A percentile compares a stretch with the other conserved stretches of the same genome.
These are phyloP conservation scores for Sinosuthora webbiana DNA, from an alignment of 2,113 vertebrate genomes.

Conservation along the genomic window DNA sequence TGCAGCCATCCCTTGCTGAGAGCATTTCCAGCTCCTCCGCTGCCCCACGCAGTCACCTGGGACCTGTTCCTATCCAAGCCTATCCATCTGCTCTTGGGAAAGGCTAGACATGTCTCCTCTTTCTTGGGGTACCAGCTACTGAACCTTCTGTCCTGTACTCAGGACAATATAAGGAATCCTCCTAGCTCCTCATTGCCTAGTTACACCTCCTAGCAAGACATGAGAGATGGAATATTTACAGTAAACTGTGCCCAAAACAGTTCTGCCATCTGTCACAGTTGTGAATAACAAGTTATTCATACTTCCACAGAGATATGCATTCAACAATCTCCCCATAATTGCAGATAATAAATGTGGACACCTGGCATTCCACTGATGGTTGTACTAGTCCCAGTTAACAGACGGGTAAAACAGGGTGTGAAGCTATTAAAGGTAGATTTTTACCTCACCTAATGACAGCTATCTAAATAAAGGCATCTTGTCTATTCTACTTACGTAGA, in stretches of 20 bases:
- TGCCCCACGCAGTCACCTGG: fast-evolving
- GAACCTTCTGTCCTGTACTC: not conserved
- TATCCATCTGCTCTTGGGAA: not conserved
- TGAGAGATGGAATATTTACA: not conserved
- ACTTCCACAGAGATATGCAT: not conserved
- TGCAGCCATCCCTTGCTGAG: not conserved
- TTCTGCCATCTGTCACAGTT: not conserved
- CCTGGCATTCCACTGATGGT: not conserved
- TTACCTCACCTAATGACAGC: not conserved
- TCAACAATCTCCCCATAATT: not conserved
- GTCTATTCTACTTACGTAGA: not conserved
- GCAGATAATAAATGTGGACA: not conserved
- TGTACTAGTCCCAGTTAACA: not conserved
- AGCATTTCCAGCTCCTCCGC: not conserved
- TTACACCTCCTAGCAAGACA: not conserved
- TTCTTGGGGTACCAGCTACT: not conserved
- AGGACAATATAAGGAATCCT: not conserved
- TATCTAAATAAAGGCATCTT: not conserved
- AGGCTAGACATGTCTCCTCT: not conserved
- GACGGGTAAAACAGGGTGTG: not conserved
- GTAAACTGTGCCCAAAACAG: not conserved
- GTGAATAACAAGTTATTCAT: not conserved
- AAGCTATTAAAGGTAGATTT: not conserved
- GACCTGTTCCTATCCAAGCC: not conserved
- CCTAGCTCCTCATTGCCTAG: not conserved